These are phyloP conservation scores for Caenorhabditis becei DNA, from an alignment of 2,888 invertebrate genomes.

Conservation along the genomic window DNA sequence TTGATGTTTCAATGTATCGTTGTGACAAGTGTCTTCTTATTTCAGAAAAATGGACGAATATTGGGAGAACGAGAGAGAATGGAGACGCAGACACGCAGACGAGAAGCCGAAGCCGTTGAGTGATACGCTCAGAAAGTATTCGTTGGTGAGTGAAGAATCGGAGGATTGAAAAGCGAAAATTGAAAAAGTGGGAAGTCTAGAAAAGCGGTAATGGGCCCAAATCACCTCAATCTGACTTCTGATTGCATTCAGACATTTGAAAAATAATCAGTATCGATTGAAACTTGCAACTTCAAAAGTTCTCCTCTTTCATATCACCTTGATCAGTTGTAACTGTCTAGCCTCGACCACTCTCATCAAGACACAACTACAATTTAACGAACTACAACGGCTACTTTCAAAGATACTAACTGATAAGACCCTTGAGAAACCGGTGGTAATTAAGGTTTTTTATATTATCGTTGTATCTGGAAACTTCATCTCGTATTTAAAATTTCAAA, in stretches of 20 bases:
- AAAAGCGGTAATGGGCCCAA: not conserved
- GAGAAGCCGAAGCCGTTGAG: constrained; percentile 53
- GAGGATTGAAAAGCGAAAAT: too few species aligned
- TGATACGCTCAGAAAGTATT: constrained; percentile 41
- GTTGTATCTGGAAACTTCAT: too few species aligned
- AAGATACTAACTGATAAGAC: too few species aligned
- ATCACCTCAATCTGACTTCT: too few species aligned
- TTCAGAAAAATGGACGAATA: constrained; percentile 29
- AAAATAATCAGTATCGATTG: too few species aligned
- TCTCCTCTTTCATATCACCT: not conserved
- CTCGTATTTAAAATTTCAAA: too few species aligned
- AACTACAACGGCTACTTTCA: too few species aligned
- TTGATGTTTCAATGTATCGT: constrained; percentile 11
- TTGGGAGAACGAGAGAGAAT: constrained; percentile 20
- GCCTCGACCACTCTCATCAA: not conserved
- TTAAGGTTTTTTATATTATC: too few species aligned
- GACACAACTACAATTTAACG: too few species aligned
- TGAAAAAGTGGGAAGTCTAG: not conserved
- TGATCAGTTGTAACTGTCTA: constrained; percentile 3
- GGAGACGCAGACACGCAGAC: constrained; percentile 17
- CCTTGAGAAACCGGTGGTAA: too few species aligned
- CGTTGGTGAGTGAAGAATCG: constrained; percentile 34
- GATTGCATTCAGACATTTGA: too few species aligned
- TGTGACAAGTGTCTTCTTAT: constrained; percentile 9
- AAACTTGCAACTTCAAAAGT: too few species aligned